Conservation (phyloP, 2,797 vertebrate species). For the Dendrocincla fuliginosa region DNA sequence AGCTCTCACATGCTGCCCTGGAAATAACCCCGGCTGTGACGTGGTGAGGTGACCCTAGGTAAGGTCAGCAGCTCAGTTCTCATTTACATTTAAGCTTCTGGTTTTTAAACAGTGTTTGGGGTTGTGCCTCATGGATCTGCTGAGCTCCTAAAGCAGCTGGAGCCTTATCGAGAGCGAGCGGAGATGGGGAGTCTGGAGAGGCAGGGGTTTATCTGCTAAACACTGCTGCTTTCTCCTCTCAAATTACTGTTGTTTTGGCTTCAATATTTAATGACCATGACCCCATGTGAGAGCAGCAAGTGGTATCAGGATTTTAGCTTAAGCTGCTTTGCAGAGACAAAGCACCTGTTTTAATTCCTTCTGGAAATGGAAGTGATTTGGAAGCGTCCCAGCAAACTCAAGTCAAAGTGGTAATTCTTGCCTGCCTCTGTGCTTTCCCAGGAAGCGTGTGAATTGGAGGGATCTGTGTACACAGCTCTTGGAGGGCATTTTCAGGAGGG, state of each 20-base stretch:
- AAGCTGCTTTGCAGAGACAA: slow-evolving; percentile 43
- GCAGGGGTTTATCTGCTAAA: background rate
- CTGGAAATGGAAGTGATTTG: slow-evolving; percentile 32
- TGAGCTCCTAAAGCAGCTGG: background rate
- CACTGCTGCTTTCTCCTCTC: background rate
- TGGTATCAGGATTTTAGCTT: background rate
- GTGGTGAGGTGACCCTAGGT: background rate
- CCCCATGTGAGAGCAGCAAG: background rate
- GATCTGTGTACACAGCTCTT: background rate
- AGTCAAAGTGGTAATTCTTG: background rate
- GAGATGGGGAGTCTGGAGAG: background rate
- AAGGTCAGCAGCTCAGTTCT: slow-evolving; percentile 36
- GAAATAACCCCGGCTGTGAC: slow-evolving; percentile 42
- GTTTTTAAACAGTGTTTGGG: background rate
- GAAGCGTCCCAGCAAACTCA: background rate
- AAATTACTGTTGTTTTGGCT: background rate
- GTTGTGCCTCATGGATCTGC: background rate
- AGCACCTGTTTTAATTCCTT: slow-evolving; percentile 37
- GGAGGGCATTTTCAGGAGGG: background rate
- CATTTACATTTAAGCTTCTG: slow-evolving; percentile 44
- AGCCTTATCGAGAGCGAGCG: rapidly evolving
- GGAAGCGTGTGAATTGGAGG: background rate
- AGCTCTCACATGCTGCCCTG: slow-evolving; percentile 48
- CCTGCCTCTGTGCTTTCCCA: background rate
- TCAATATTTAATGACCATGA: background rate